phyloP scores from a whole-genome alignment of 30 jellyfish, hydroid and myxozoan genomes.

The Pseudorhiza aurosa region DNA sequence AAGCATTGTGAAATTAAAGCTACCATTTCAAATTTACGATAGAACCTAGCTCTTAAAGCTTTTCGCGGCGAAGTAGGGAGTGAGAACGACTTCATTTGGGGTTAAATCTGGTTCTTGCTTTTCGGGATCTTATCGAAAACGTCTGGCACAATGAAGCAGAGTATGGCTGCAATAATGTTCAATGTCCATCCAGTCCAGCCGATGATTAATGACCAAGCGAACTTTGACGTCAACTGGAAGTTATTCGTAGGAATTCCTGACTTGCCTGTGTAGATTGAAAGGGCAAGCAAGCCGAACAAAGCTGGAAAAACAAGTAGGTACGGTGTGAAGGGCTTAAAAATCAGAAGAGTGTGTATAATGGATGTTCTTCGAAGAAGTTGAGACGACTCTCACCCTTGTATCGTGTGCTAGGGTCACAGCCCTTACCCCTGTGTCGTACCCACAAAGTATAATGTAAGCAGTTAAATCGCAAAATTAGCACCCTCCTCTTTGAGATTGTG shows the following conservation, averaged over 20 bases:
- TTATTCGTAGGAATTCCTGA: conserved; percentile 80
- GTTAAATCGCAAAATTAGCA: too few species aligned
- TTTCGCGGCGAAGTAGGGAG: too few species aligned
- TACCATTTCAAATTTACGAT: too few species aligned
- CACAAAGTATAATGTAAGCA: too few species aligned
- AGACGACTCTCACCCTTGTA: too few species aligned
- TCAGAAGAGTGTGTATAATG: not conserved
- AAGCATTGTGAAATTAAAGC: too few species aligned
- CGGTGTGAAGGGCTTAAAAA: not conserved
- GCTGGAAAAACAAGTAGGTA: conserved; percentile 31
- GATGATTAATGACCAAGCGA: conserved; percentile 77
- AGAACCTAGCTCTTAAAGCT: too few species aligned
- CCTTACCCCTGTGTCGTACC: too few species aligned
- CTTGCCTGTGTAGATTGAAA: conserved; percentile 85
- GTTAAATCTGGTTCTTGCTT: not conserved
- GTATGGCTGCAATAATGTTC: conserved; percentile 60
- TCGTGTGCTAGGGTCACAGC: too few species aligned
- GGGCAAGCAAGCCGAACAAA: conserved; percentile 72
- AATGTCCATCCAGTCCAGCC: conserved; percentile 92
- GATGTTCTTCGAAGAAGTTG: too few species aligned
- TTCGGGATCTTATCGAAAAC: conserved; percentile 29
- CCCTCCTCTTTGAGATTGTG: too few species aligned
- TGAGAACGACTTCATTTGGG: too few species aligned
- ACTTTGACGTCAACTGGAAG: conserved; percentile 8
- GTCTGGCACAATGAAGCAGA: conserved; percentile 82